These are phyloP conservation scores for Agriopis aurantiaria DNA, from an alignment of 2,888 invertebrate genomes.

Conservation along the genomic window DNA sequence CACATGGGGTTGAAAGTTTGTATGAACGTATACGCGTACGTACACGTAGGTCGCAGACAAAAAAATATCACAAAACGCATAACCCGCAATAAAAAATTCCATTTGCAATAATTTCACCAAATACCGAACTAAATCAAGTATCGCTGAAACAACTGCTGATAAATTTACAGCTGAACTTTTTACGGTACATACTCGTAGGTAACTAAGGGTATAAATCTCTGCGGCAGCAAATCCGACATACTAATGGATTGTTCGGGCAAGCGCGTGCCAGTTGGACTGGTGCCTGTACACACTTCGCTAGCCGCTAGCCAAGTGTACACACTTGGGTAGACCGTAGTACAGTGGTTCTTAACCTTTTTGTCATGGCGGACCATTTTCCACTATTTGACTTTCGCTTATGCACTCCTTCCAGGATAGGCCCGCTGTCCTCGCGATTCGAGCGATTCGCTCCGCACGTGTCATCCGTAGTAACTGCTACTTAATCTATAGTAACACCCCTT, in stretches of 20 bases:
- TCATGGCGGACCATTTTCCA: not conserved
- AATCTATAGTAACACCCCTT: too few relatives aligned
- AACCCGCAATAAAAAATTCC: too few relatives aligned
- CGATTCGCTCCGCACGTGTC: too few relatives aligned
- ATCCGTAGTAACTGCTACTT: too few relatives aligned
- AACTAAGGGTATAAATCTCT: constrained; percentile 65
- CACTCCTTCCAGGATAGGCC: too few relatives aligned
- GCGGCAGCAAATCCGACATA: constrained; percentile 68
- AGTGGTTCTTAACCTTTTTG: constrained; percentile 2
- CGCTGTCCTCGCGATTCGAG: too few relatives aligned
- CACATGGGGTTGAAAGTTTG: too few relatives aligned
- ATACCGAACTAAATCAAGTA: constrained; percentile 35
- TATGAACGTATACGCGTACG: too few relatives aligned
- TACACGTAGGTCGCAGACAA: too few relatives aligned
- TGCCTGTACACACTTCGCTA: constrained; percentile 67
- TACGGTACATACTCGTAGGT: constrained; percentile 43
- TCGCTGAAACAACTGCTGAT: constrained; percentile 40
- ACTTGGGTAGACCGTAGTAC: constrained; percentile 13
- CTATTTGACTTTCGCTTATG: not conserved
- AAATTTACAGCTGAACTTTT: constrained; percentile 51
- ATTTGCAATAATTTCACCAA: constrained; percentile 1
- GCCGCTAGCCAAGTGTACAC: constrained; percentile 68
- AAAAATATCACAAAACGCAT: not conserved
- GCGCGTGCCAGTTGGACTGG: constrained; percentile 74
- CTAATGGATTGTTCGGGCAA: constrained; percentile 77